Evolutionary conservation across 1,140 invertebrate species (phyloP).

Genomic region (Drosophila gunungcola): DNA sequence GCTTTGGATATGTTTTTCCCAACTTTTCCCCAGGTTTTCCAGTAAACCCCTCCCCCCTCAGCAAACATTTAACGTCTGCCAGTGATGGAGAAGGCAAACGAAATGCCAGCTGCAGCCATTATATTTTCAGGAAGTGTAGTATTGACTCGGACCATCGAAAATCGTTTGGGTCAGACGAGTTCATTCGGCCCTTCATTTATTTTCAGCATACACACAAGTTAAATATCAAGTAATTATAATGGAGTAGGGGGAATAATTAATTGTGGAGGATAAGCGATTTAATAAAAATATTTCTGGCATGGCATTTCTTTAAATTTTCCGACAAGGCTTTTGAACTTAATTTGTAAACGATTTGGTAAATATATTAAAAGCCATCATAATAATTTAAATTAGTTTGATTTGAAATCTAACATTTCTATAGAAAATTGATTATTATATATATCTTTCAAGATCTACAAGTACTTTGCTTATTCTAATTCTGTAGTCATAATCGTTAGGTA

Average conservation of each 20-base stretch:
- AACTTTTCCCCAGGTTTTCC: neutral
- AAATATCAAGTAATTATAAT: neutral
- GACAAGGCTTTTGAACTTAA: too few relatives aligned
- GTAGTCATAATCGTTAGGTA: too few relatives aligned
- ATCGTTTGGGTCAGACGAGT: constrained; percentile 13
- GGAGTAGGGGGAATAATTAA: neutral
- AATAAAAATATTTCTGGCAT: too few relatives aligned
- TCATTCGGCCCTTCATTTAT: constrained; percentile 22
- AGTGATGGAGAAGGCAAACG: constrained; percentile 18
- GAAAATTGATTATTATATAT: too few relatives aligned
- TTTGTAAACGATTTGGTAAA: too few relatives aligned
- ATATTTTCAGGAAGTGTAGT: constrained; percentile 3
- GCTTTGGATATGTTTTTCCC: constrained; percentile 13
- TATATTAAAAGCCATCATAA: too few relatives aligned
- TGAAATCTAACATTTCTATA: too few relatives aligned
- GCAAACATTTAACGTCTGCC: constrained; percentile 43
- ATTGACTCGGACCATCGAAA: neutral
- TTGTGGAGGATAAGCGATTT: neutral
- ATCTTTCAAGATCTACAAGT: too few relatives aligned
- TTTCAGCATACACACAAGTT: neutral
- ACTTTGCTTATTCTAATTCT: too few relatives aligned
- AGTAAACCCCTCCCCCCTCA: neutral
- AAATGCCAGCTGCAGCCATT: constrained; percentile 36
- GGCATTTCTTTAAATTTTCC: too few relatives aligned
- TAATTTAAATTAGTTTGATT: too few relatives aligned